Evolutionary conservation across 1,140 invertebrate genomes (phyloP).

Genomic region (Panagrolaimus sp.): DNA sequence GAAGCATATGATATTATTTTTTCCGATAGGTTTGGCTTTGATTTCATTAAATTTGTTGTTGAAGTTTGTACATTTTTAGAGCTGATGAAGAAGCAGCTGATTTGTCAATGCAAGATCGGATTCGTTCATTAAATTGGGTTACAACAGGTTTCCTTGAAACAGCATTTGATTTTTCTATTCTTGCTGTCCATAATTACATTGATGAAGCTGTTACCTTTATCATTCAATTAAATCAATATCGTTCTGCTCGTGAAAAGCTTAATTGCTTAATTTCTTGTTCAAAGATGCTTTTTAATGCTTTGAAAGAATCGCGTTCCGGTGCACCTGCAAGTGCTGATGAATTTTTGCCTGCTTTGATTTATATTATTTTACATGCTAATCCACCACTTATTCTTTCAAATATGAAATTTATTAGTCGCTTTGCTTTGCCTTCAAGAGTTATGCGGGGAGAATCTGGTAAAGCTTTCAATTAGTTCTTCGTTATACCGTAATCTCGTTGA

Average conservation of each 20-base stretch:
- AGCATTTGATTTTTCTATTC: slow-evolving; percentile 57
- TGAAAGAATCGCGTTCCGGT: slow-evolving; percentile 61
- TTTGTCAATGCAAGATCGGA: slow-evolving; percentile 63
- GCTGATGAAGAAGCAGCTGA: slow-evolving; percentile 56
- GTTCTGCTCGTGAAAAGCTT: slow-evolving; percentile 87
- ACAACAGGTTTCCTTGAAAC: slow-evolving; percentile 80
- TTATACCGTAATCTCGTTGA: not conserved
- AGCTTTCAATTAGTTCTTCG: not conserved
- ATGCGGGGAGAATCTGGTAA: slow-evolving; percentile 80
- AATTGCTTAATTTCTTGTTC: slow-evolving; percentile 81
- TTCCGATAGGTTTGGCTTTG: not conserved
- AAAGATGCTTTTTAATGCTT: slow-evolving; percentile 79
- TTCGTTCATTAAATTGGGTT: slow-evolving; percentile 88
- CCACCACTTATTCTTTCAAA: slow-evolving; percentile 93
- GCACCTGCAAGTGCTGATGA: slow-evolving; percentile 80
- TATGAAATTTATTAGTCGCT: slow-evolving; percentile 81
- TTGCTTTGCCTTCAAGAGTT: slow-evolving; percentile 80
- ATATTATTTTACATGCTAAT: slow-evolving; percentile 91
- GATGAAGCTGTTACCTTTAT: slow-evolving; percentile 66
- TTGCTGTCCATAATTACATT: slow-evolving; percentile 43
- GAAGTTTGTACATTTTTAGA: slow-evolving; percentile 23
- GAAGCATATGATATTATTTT: not conserved
- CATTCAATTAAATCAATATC: slow-evolving; percentile 78
- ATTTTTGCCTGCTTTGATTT: slow-evolving; percentile 92
- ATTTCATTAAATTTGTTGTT: not conserved